Conservation (phyloP, 2,888 invertebrate species). For the Prosapia bicincta region DNA sequence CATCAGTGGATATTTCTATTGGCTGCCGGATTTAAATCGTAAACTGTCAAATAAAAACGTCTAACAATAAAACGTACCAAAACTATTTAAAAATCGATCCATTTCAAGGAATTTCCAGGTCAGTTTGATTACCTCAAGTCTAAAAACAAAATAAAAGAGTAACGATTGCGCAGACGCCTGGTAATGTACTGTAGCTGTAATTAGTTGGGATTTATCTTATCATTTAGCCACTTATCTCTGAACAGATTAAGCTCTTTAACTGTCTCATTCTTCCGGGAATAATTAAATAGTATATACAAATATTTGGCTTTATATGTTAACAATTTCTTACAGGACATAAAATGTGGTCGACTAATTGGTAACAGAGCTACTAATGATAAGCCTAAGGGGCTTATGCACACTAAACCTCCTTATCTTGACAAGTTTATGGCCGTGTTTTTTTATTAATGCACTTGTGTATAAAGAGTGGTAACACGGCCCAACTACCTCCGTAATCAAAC, state of each 20-base stretch:
- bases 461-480: not conserved
- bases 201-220: not conserved
- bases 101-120: too few species aligned
- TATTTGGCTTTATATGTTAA: not conserved
- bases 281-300: not conserved
- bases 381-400: not conserved
- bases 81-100: too few species aligned
- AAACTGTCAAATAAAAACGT: too few species aligned
- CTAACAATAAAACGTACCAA: too few species aligned
- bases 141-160: too few species aligned
- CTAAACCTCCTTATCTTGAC: not conserved
- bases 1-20: too few species aligned
- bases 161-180: too few species aligned
- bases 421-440: not conserved
- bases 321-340: not conserved
- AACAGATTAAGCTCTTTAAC: not conserved
- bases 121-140: too few species aligned
- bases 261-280: not conserved
- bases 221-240: not conserved
- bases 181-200: too few species aligned
- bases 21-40: too few species aligned
- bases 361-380: not conserved
- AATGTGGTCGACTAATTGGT: not conserved
- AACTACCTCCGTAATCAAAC: not conserved
- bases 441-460: not conserved